Base-by-base conservation (phyloP, 2,113 vertebrate species). In the Hippocampus comes region DNA sequence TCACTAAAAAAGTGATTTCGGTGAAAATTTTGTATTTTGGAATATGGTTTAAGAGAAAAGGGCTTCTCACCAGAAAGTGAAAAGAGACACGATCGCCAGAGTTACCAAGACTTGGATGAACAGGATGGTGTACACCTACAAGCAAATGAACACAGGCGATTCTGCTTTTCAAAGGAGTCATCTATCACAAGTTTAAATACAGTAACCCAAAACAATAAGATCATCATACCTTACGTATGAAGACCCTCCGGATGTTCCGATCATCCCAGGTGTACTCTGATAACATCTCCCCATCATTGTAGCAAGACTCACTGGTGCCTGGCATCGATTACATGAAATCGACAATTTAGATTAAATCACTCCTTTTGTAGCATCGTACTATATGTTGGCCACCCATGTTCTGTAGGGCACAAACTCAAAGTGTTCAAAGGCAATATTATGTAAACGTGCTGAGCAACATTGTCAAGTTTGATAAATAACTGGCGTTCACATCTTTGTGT, bases 241-340 rank as follows among this genome's bases (percentile, higher is more conserved):
- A 99, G 60, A 95, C 80, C 46, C 94, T 91, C 67, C 96, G 92
- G 80, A 98, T 93, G 0, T 93, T 94, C 67, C 80, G 80, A 86
- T 99, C 95, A 0, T 98, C 95, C 95, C 95, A 99, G 75, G 86
- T 93, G 88, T 93, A 95, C 77, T 95, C 92, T 2, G 93, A 95
- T 72, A 96, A 93, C 84, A 93, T 93, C 85, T 97, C 95, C 0
- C 86, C 93, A 78, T 95, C 95, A 42, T 91, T 93, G 42, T 95
- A 94, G 89, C 89, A 91, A 0, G 94, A 93, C 78, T 90, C 93
- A 63, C 78, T 87, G 79, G 79, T 70, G 20, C 93, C 92, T 82
- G 9, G 34, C 84, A 51, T 17, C 1, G 12, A 67, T 25, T 42
- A 23, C 2, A 49, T 15, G n/a, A 48, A 30, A 48, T 11, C 5